These are phyloP conservation scores for Harpegnathos saltator DNA, from an alignment of 1,140 invertebrate genomes.

Conservation along the genomic window DNA sequence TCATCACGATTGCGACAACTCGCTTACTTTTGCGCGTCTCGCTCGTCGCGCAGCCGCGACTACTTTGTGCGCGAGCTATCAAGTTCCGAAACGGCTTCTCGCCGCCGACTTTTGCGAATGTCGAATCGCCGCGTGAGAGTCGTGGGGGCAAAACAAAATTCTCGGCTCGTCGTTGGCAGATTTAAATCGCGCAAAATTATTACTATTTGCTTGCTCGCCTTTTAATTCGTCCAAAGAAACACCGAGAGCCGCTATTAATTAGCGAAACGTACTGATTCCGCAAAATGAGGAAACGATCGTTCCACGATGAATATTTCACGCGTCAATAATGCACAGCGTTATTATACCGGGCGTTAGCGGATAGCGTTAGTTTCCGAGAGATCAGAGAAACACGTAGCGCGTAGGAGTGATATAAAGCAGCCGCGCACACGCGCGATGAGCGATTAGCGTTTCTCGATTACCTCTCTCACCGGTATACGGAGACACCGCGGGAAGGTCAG, in stretches of 20 bases:
- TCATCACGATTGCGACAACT: conserved; percentile 63
- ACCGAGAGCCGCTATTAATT: too few species aligned
- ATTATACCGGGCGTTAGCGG: too few species aligned
- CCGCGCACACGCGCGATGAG: background rate
- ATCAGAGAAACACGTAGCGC: background rate
- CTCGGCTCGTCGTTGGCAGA: too few species aligned
- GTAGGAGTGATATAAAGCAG: background rate
- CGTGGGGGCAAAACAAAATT: too few species aligned
- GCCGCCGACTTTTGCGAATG: background rate
- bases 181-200: too few species aligned
- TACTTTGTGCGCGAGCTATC: background rate
- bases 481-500: conserved; percentile 67
- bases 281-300: too few species aligned
- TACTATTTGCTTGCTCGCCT: too few species aligned
- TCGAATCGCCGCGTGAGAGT: too few species aligned
- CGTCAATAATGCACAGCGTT: too few species aligned
- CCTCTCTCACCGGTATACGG: conserved; percentile 69
- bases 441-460: conserved; percentile 39
- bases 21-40: conserved; percentile 38
- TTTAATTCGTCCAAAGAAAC: too few species aligned
- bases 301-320: too few species aligned
- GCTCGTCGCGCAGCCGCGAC: background rate
- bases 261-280: too few species aligned
- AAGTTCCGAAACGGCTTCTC: background rate
- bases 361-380: background rate